phyloP scores from a whole-genome alignment of 35 echinoderm and acorn worm species.

The Amphiura filiformis region DNA sequence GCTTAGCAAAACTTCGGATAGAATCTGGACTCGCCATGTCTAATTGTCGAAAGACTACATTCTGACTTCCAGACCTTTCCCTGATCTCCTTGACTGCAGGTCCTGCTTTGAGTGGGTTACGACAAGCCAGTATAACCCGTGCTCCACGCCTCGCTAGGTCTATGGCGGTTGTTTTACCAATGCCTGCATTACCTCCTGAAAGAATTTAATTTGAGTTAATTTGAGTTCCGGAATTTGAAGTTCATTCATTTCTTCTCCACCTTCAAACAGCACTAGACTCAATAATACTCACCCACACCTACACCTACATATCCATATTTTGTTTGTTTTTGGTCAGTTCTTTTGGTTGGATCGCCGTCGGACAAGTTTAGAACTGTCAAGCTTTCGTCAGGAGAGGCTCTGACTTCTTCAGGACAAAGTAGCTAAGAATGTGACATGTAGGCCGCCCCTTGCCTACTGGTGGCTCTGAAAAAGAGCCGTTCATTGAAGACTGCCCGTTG shows the following conservation, averaged over 20 bases:
- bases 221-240: not conserved
- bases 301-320: not conserved
- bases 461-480: no score
- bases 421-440: no score
- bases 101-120: constrained; percentile 41
- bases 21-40: constrained; percentile 52
- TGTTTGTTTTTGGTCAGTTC: not conserved
- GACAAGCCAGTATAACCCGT: constrained; percentile 66
- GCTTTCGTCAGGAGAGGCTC: no score
- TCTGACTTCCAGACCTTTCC: constrained; percentile 22
- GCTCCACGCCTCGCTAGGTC: constrained; percentile 69
- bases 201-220: no score
- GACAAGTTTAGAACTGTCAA: no score
- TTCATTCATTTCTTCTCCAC: not conserved
- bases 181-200: constrained; percentile 50
- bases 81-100: constrained; percentile 43
- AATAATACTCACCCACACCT: not conserved
- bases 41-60: constrained; percentile 46
- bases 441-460: no score
- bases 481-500: no score
- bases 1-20: constrained; percentile 39
- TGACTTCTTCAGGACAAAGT: no score
- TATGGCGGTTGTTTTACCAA: constrained; percentile 47
- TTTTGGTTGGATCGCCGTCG: no score
- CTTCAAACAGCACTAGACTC: not conserved